Conservation (phyloP, 2,888 invertebrate species). For the Andrena flavipes region DNA sequence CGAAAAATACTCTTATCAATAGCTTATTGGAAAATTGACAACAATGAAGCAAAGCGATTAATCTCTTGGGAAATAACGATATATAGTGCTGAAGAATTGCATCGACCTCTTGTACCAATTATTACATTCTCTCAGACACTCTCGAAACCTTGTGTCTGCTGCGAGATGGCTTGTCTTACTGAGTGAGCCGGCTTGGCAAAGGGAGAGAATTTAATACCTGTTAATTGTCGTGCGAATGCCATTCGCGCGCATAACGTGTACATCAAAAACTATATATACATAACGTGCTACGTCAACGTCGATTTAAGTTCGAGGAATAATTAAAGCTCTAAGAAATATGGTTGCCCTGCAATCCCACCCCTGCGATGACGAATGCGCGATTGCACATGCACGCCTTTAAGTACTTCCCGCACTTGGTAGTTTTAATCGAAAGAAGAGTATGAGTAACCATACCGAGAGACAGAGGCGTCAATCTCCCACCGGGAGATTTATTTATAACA, state of each 20-base stretch:
- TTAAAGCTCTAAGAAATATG: neutral
- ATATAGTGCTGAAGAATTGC: neutral
- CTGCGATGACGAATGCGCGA: neutral
- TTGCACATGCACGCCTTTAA: neutral
- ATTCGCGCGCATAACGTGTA: constrained; percentile 46
- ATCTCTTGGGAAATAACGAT: neutral
- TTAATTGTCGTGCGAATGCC: constrained; percentile 66
- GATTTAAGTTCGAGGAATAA: neutral
- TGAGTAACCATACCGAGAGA: constrained; percentile 26
- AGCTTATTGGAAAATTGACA: neutral
- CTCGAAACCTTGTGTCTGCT: constrained; percentile 38
- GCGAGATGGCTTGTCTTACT: constrained; percentile 65
- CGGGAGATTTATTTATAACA: constrained; percentile 59
- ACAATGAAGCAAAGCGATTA: neutral
- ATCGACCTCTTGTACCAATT: constrained; percentile 24
- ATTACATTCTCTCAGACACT: constrained; percentile 20
- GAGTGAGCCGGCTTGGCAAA: constrained; percentile 63
- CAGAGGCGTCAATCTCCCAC: constrained; percentile 55
- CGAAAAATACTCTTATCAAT: neutral
- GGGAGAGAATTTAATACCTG: constrained; percentile 66
- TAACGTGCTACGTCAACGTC: neutral
- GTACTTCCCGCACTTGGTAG: neutral
- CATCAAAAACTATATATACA: constrained; percentile 14
- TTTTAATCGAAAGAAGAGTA: neutral
- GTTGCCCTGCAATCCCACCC: no score